A percentile compares a stretch with the other conserved stretches of the same genome.
phyloP scores from a whole-genome alignment of 2,113 vertebrate genomes.

The Eira barbara region DNA sequence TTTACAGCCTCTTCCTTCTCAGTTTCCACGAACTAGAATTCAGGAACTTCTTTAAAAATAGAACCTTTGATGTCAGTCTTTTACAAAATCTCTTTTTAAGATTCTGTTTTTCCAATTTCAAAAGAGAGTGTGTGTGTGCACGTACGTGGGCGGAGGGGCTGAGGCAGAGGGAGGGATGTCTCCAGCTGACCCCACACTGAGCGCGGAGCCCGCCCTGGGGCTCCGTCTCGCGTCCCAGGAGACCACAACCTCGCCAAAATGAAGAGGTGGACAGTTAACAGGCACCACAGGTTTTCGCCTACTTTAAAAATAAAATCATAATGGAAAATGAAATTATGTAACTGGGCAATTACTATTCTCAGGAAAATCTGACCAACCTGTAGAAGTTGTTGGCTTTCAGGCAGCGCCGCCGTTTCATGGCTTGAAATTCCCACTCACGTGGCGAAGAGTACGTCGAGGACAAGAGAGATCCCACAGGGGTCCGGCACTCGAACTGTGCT shows the following conservation, averaged over 20 bases:
- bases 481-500: not conserved
- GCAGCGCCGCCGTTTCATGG: not conserved
- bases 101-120: not conserved
- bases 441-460: not conserved
- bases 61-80: not conserved
- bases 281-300: too few species aligned
- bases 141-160: not conserved
- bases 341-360: not conserved
- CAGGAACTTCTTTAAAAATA: not conserved
- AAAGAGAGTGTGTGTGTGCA: too few species aligned
- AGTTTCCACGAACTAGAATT: not conserved
- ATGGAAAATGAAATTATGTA: not conserved
- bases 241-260: not conserved
- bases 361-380: not conserved
- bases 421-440: not conserved
- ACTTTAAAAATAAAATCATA: not conserved
- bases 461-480: not conserved
- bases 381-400: not conserved
- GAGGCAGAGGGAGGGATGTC: not conserved
- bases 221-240: fast-evolving
- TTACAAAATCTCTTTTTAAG: not conserved
- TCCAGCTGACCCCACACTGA: fast-evolving
- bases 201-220: not conserved
- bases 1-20: not conserved
- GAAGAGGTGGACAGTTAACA: not conserved